A percentile compares a stretch with the other conserved stretches of the same genome.
These are phyloP conservation scores for Pygathrix nemaeus DNA, from an alignment of 2,113 vertebrate species.

Conservation along the genomic window DNA sequence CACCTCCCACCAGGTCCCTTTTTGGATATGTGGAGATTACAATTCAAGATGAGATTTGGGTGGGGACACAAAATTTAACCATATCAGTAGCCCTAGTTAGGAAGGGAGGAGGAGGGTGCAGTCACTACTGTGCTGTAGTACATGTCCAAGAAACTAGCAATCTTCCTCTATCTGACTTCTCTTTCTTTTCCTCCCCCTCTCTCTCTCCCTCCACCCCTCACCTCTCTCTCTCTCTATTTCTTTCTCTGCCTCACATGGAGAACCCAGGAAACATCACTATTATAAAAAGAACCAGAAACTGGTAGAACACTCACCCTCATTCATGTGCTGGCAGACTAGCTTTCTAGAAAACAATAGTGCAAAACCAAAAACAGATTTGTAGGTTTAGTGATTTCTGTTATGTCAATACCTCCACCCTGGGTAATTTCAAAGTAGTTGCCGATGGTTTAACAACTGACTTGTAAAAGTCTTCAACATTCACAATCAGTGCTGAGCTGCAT, in stretches of 20 bases:
- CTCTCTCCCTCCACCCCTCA: no score
- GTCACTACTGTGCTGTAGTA: no score
- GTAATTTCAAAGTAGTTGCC: background rate
- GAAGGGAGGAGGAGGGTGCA: no score
- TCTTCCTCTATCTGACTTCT: background rate
- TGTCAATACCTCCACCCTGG: background rate
- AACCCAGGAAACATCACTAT: background rate
- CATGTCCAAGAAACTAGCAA: background rate
- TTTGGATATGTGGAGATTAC: no score
- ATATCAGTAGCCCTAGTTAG: background rate
- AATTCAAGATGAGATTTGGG: no score
- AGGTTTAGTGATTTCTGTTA: background rate
- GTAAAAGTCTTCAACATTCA: background rate
- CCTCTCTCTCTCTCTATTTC: background rate
- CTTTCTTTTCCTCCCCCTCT: background rate
- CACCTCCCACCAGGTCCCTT: no score
- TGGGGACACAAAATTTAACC: no score
- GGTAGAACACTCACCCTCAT: no score
- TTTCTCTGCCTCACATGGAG: background rate
- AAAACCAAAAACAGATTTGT: background rate
- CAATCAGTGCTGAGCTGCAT: no score
- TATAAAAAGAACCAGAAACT: background rate
- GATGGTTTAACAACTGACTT: background rate
- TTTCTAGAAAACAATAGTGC: background rate
- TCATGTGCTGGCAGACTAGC: fast-evolving